Base-by-base conservation (phyloP, 2,797 vertebrate genomes). In the Echeneis naucrates region DNA sequence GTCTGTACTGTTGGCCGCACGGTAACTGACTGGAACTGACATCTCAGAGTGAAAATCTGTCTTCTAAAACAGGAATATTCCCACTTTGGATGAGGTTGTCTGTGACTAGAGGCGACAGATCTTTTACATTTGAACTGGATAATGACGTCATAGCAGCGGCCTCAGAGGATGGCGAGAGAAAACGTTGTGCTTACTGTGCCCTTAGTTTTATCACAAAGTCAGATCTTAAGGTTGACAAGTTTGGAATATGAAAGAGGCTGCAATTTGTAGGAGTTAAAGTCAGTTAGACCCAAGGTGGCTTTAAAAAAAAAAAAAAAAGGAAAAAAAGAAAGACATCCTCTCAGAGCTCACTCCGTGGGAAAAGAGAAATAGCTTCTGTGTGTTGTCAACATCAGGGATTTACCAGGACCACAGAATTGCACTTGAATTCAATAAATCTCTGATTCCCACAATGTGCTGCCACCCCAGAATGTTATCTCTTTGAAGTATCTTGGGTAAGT, bases 341-440 rank as follows among this genome's bases (percentile, higher is more conserved):
- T 60, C 26, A 75, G 69, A 62, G 66, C 54, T 21, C 40, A 12
- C 37, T 24, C 51, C 74, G 27, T 58, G 10, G 21, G 51, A 27
- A 47, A 71, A 53, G 13, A 16, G 42, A 6, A 44, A 75, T 6
- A 42, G 44, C 37, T 8, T 53, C 30, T 62, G 48, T 55, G 62
- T 72, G 40, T 74, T 83, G 75, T 79, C 69, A 77, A 71, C 53
- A 79, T 71, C 54, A 63, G 71, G 59, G 82, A 80, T 61, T 74
- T 75, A 77, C 9, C 8, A 12, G 44, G 16, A 69, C 59, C 27
- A 32, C 30, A 59, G 55, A 75, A 75, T 72, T 64, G 78, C 76
- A 70, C 58, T 32, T 44, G 68, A 40, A 57, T 73, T 27, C 32
- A 63, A 50, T 76, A 80, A 76, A 72, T 75, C 70, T 76, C 66